A percentile compares a stretch with the other conserved stretches of the same genome.
These are phyloP conservation scores for Toxotes chatareus DNA, from an alignment of 2,113 vertebrate species.

Conservation along the genomic window DNA sequence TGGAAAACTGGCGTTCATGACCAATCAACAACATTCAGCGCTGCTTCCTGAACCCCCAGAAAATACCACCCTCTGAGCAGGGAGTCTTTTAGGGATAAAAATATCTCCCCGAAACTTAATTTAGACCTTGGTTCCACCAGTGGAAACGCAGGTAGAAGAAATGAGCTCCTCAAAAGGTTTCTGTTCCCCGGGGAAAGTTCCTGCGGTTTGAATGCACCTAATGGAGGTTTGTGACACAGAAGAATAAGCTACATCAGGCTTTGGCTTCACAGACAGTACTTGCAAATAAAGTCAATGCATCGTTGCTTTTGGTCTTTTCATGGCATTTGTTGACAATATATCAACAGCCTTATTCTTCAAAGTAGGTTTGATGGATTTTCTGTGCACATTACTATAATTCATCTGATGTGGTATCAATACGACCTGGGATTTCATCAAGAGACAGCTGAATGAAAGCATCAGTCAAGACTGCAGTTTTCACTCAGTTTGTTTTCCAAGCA, in stretches of 20 bases:
- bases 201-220: not conserved
- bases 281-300: not conserved
- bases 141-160: not conserved
- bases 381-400: not conserved
- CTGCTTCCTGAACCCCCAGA: no score
- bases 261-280: not conserved
- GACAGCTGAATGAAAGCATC: not conserved
- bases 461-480: not conserved
- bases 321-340: not conserved
- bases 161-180: not conserved
- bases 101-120: not conserved
- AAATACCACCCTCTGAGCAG: no score
- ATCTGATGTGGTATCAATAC: not conserved
- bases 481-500: conserved; percentile 4
- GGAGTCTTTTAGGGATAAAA: no score
- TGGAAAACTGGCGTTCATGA: no score
- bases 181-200: not conserved
- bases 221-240: not conserved
- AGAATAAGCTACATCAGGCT: not conserved
- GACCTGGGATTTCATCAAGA: not conserved
- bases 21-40: no score
- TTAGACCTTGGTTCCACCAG: not conserved
- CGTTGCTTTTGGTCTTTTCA: not conserved
- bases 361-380: not conserved
- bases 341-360: not conserved